These are phyloP conservation scores for Tineola bisselliella DNA, from an alignment of 2,888 invertebrate species.

Conservation along the genomic window DNA sequence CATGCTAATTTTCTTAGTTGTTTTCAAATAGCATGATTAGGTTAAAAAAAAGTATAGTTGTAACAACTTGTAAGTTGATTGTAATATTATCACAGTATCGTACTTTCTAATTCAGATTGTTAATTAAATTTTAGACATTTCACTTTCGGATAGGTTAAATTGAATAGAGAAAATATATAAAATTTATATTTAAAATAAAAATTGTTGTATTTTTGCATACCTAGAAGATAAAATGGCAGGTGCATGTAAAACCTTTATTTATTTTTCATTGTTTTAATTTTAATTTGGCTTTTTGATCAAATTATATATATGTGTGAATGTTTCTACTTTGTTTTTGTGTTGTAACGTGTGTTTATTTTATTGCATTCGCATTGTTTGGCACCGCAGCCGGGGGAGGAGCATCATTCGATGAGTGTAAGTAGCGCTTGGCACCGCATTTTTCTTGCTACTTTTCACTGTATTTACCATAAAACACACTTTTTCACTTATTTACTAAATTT, in stretches of 20 bases:
- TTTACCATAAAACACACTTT: neutral
- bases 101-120: too few species aligned
- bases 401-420: conserved; percentile 79
- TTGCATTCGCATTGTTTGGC: conserved; percentile 58
- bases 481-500: too few species aligned
- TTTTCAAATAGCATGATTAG: neutral
- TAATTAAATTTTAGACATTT: too few species aligned
- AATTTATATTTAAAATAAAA: too few species aligned
- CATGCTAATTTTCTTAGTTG: conserved; percentile 8
- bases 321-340: conserved; percentile 33
- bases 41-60: too few species aligned
- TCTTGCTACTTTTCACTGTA: neutral
- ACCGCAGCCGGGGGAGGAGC: conserved; percentile 72
- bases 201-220: neutral
- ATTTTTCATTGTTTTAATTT: too few species aligned
- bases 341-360: conserved; percentile 55
- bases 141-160: too few species aligned
- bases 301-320: neutral
- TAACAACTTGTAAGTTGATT: too few species aligned
- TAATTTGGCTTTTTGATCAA: neutral
- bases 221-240: conserved; percentile 1
- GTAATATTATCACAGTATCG: too few species aligned
- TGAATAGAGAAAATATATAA: too few species aligned
- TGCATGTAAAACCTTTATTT: neutral
- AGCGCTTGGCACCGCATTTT: conserved; percentile 21